Conservation (phyloP, 2,113 vertebrate genomes). For the Hoplias malabaricus region DNA sequence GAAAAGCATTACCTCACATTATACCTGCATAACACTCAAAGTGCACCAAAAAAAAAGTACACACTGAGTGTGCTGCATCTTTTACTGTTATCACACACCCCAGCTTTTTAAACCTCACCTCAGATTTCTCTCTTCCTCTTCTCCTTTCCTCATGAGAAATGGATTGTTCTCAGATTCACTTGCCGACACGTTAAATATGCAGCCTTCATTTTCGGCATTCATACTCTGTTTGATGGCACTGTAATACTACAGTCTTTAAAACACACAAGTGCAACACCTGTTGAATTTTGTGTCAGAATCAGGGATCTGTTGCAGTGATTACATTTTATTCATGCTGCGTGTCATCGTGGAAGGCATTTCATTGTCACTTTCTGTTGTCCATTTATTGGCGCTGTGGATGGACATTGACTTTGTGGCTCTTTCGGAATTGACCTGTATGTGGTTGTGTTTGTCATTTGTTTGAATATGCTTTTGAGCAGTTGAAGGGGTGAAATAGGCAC, state of each 20-base stretch:
- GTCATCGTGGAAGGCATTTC: background rate
- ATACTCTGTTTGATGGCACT: slow-evolving; percentile 29
- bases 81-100: background rate
- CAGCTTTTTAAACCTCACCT: background rate
- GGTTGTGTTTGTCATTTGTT: background rate
- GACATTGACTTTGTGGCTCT: background rate
- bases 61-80: background rate
- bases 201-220: slow-evolving; percentile 23
- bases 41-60: background rate
- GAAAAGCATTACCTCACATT: slow-evolving; percentile 1
- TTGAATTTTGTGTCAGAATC: slow-evolving; percentile 24
- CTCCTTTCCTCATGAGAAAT: background rate
- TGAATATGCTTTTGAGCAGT: background rate
- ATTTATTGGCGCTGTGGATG: background rate
- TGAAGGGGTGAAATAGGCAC: background rate
- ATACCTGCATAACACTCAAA: background rate
- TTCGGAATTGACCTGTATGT: background rate
- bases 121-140: slow-evolving; percentile 17
- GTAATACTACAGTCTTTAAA: slow-evolving; percentile 11
- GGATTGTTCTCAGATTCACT: background rate
- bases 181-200: slow-evolving; percentile 37
- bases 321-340: background rate
- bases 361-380: background rate
- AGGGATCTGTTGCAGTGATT: background rate
- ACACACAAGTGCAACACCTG: background rate